These are phyloP conservation scores for Nymphicus hollandicus DNA, from an alignment of 2,113 vertebrate species.

Conservation along the genomic window DNA sequence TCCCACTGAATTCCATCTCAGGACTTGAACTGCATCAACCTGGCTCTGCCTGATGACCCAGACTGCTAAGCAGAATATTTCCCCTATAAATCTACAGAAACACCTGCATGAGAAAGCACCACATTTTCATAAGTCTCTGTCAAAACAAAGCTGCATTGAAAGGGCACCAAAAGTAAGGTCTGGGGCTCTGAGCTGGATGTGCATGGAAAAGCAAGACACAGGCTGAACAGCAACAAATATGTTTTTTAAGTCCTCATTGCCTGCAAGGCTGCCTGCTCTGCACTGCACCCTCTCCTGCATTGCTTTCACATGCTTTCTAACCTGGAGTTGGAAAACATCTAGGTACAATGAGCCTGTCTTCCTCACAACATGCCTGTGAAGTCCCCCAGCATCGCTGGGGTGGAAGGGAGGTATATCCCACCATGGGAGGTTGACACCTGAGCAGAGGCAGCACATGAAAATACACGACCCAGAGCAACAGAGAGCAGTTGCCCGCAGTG, in stretches of 20 bases:
- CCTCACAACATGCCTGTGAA: background rate
- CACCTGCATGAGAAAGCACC: background rate
- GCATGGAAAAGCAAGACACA: background rate
- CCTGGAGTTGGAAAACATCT: background rate
- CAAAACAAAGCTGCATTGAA: background rate
- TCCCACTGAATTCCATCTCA: background rate
- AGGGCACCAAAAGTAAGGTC: background rate
- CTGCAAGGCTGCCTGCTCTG: background rate
- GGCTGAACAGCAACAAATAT: too few species aligned
- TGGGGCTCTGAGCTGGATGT: background rate
- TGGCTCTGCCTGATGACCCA: background rate
- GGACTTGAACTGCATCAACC: background rate
- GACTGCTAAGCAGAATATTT: background rate
- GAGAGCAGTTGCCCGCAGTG: background rate
- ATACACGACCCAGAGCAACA: fast-evolving
- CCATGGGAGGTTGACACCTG: fast-evolving
- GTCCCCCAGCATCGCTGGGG: fast-evolving
- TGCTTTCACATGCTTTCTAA: background rate
- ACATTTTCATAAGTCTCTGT: background rate
- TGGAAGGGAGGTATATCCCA: background rate
- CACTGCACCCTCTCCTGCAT: background rate
- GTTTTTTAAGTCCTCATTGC: background rate
- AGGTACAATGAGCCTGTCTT: background rate
- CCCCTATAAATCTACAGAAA: background rate
- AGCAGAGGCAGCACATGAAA: background rate